These are phyloP conservation scores for Apogon hyalosoma DNA, from an alignment of 2,797 vertebrate species.

Conservation along the genomic window DNA sequence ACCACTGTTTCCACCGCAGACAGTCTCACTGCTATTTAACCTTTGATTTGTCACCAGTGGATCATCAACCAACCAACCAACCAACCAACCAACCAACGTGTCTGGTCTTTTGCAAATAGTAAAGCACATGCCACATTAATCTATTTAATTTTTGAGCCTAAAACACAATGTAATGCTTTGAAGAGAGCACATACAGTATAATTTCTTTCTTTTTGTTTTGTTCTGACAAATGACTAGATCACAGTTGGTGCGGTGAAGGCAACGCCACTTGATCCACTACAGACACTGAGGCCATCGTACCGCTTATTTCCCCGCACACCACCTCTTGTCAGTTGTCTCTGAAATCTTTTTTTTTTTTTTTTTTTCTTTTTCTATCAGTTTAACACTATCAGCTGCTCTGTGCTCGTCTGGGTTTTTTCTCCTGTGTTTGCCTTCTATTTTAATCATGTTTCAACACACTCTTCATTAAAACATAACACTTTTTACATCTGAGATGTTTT, in stretches of 20 bases:
- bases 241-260: conserved; percentile 57
- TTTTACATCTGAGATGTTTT: conserved; percentile 85
- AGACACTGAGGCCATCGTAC: conserved; percentile 51
- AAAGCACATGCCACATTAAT: conserved; percentile 70
- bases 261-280: conserved; percentile 56
- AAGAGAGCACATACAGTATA: conserved; percentile 67
- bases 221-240: conserved; percentile 50
- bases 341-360: not conserved
- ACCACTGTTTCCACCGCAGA: conserved; percentile 48
- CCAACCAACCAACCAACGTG: conserved; percentile 41
- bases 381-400: conserved; percentile 67
- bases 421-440: conserved; percentile 79
- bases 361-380: conserved; percentile 60
- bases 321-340: conserved; percentile 45
- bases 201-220: conserved; percentile 25
- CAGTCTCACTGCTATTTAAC: conserved; percentile 41
- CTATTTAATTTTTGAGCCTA: conserved; percentile 50
- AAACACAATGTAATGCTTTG: conserved; percentile 59
- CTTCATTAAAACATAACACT: conserved; percentile 81
- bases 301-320: conserved; percentile 47
- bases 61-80: conserved; percentile 45
- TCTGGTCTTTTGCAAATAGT: conserved; percentile 61
- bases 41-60: conserved; percentile 58
- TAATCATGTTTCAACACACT: conserved; percentile 76
- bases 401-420: conserved; percentile 62